Conservation (phyloP, 1,140 invertebrate species). For the Formica selysi region DNA sequence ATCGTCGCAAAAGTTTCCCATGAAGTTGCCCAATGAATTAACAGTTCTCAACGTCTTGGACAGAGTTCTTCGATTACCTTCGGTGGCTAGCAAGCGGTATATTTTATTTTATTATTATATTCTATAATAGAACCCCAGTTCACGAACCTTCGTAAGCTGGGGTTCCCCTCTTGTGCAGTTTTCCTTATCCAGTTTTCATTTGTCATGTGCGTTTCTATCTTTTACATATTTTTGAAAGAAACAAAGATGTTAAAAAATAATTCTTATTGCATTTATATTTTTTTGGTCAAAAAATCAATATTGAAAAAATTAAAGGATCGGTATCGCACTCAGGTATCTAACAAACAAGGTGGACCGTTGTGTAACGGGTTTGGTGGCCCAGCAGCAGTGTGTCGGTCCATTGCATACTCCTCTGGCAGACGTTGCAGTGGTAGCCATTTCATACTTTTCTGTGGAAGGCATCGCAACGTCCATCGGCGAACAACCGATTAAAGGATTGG, state of each 20-base stretch:
- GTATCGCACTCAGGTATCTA: constrained; percentile 88
- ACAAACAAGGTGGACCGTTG: constrained; percentile 98
- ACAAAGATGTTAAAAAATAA: not conserved
- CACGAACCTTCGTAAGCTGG: not conserved
- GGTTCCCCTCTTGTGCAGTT: too few species aligned
- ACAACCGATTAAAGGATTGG: constrained; percentile 97
- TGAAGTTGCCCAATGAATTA: constrained; percentile 87
- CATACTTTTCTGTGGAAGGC: constrained; percentile 91
- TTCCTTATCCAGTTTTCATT: too few species aligned
- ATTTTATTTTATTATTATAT: not conserved
- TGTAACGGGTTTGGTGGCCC: constrained; percentile 97
- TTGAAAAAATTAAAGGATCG: not conserved
- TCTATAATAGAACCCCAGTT: not conserved
- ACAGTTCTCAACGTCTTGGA: constrained; percentile 90
- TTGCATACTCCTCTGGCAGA: constrained; percentile 98
- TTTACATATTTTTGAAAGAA: too few species aligned
- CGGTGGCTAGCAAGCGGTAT: constrained; percentile 96
- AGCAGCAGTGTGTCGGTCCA: constrained; percentile 99
- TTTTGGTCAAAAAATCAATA: not conserved
- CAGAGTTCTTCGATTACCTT: constrained; percentile 94
- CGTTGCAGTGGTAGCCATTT: constrained; percentile 96
- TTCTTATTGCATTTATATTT: constrained; percentile 9
- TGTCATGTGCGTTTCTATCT: too few species aligned
- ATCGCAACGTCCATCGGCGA: constrained; percentile 98
- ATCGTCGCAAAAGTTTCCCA: constrained; percentile 78